Conservation (phyloP, 2,888 invertebrate genomes). For the Bedellia somnulentella region DNA sequence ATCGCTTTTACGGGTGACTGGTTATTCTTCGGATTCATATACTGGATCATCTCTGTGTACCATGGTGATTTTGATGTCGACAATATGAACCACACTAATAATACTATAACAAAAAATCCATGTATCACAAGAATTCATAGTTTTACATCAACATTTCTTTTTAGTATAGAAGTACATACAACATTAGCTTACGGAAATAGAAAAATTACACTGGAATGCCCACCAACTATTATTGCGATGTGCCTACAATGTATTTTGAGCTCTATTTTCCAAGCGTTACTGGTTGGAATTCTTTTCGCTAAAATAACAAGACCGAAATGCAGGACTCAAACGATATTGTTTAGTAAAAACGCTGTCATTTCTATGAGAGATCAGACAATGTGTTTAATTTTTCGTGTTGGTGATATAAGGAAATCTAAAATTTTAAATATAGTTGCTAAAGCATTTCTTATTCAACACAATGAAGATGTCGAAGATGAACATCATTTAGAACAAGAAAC, state of each 20-base stretch:
- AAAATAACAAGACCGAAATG: conserved; percentile 95
- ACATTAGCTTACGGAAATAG: conserved; percentile 89
- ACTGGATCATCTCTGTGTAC: conserved; percentile 87
- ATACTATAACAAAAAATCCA: conserved; percentile 70
- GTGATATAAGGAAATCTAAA: conserved; percentile 93
- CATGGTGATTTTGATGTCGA: conserved; percentile 83
- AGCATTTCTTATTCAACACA: conserved; percentile 78
- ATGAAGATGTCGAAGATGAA: conserved; percentile 76
- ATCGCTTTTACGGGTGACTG: conserved; percentile 84
- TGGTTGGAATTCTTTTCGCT: conserved; percentile 89
- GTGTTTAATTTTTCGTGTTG: conserved; percentile 89
- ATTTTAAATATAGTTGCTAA: conserved; percentile 90
- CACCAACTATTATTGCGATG: conserved; percentile 91
- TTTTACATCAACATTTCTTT: conserved; percentile 91
- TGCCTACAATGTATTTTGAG: conserved; percentile 94
- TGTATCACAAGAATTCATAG: conserved; percentile 85
- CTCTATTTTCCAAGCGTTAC: conserved; percentile 81
- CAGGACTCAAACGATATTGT: conserved; percentile 89
- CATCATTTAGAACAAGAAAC: conserved; percentile 84
- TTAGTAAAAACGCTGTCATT: conserved; percentile 86
- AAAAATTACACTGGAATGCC: conserved; percentile 88
- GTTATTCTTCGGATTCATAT: conserved; percentile 85
- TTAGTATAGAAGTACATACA: conserved; percentile 95
- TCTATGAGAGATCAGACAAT: conserved; percentile 84
- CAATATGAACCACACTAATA: conserved; percentile 60